Base-by-base conservation (phyloP, 2,888 invertebrate genomes). In the Melieria picta region DNA sequence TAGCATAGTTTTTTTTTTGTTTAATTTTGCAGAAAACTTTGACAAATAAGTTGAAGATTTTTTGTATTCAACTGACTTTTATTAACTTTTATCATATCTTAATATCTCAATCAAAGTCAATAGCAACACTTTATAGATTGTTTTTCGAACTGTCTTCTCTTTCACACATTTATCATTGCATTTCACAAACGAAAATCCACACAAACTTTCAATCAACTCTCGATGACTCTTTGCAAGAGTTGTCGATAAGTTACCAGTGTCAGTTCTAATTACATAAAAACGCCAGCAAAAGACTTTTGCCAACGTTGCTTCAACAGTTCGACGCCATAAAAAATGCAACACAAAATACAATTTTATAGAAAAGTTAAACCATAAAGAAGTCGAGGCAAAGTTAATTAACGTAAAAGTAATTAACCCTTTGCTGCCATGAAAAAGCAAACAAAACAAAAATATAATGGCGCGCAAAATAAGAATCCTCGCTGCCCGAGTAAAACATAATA, bases 301-400 rank as follows among this genome's bases (percentile, higher is more conserved):
- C 30, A 30, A 30, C 30, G 2, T 30, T 30, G 1, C 2, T 30
- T 30, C 2, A 30, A 30, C 30, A 30, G 30, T n/a, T 7, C 10
- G 11, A n/a, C 7, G 9, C 16, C 10, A 43, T 5, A 30, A 30
- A 48, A 62, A 47, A 4, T 46, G 2, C 47, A 62, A n/a, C 43
- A 11, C 43, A 62, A 47, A 47, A 10, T n/a, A 11, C 46, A n/a
- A 62, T 46, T 48, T n/a, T 13, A 62, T 13, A 10, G 9, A 62
- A 62, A 48, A 52, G 9, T n/a, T 52, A 52, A 52, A 52, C 55
- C 50, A 55, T 52, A 50, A 9, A 65, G 45, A 65, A 65, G 46
- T 65, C 56, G 45, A 43, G 65, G 7, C 46, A 11, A 65, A 65
- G 65, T 57, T 65, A 65, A 65, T 65, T 65, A 65, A 45, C 57